Evolutionary conservation across 1,140 invertebrate species (phyloP).

Genomic region (Hyphantria cunea): DNA sequence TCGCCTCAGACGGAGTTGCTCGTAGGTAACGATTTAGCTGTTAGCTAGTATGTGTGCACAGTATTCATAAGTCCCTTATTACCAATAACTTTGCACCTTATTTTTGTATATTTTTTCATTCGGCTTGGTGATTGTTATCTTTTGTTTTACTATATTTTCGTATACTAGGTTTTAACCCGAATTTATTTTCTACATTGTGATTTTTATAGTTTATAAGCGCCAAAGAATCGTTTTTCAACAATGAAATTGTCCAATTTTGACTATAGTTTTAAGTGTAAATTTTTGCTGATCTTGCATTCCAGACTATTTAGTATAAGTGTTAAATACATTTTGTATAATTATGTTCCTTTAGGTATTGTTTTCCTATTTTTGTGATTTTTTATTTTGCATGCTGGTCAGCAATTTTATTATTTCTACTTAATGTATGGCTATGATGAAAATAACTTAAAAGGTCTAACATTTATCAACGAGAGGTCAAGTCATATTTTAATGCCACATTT

Average conservation of each 20-base stretch:
- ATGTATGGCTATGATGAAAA: slow-evolving; percentile 23
- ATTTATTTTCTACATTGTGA: slow-evolving; percentile 70
- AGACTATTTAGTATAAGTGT: slow-evolving; percentile 23
- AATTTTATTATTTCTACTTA: slow-evolving; percentile 42
- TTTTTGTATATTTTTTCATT: slow-evolving; percentile 39
- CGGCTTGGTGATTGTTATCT: slow-evolving; percentile 41
- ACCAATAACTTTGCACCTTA: slow-evolving; percentile 46
- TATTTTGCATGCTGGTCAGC: slow-evolving; percentile 56
- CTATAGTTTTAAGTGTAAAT: slow-evolving; percentile 50
- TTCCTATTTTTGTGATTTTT: slow-evolving; percentile 45
- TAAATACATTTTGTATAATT: slow-evolving; percentile 23
- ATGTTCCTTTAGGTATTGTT: slow-evolving; percentile 41
- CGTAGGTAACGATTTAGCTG: slow-evolving; percentile 26
- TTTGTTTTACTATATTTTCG: slow-evolving; percentile 30
- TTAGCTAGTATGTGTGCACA: slow-evolving; percentile 42
- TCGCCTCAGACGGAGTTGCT: slow-evolving; percentile 44
- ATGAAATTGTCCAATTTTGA: slow-evolving; percentile 71
- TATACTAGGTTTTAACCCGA: slow-evolving; percentile 47
- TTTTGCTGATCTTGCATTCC: slow-evolving; percentile 8
- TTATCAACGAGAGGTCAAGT: not conserved
- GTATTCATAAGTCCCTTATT: slow-evolving; percentile 34
- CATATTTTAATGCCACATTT: slow-evolving; percentile 8
- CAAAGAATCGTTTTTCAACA: slow-evolving; percentile 67
- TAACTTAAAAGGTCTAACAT: not conserved
- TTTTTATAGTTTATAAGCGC: slow-evolving; percentile 66